A percentile compares a stretch with the other conserved stretches of the same genome.
These are phyloP conservation scores for Recurvirostra avosetta DNA, from an alignment of 2,113 vertebrate genomes.

Conservation along the genomic window DNA sequence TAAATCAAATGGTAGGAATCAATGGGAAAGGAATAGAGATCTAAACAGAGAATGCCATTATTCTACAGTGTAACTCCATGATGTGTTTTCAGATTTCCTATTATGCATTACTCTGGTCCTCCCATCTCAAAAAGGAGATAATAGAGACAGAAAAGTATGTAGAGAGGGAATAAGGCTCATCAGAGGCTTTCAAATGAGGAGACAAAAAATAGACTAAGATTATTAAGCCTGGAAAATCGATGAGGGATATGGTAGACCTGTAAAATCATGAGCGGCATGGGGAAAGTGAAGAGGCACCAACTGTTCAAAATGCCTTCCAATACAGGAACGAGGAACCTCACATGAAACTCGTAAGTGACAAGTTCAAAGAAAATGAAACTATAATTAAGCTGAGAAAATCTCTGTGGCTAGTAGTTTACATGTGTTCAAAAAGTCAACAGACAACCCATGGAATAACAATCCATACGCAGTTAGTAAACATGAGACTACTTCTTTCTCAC, in stretches of 20 bases:
- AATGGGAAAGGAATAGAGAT: neutral
- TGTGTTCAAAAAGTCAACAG: neutral
- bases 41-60: neutral
- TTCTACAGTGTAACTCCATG: neutral
- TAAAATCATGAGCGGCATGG: neutral
- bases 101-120: neutral
- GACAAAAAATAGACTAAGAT: neutral
- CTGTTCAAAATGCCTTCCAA: neutral
- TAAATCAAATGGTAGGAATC: neutral
- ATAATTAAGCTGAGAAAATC: neutral
- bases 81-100: neutral
- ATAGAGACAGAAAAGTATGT: neutral
- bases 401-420: neutral
- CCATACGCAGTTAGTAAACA: neutral
- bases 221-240: neutral
- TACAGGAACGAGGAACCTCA: neutral
- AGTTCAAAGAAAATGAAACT: neutral
- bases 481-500: neutral
- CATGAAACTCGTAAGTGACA: rapidly evolving
- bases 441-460: neutral
- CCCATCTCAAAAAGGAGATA: neutral
- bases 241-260: neutral
- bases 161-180: neutral
- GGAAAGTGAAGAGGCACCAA: neutral
- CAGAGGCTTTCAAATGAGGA: neutral